phyloP scores from a whole-genome alignment of 2,113 vertebrate species.

The Lamprologus sp. region DNA sequence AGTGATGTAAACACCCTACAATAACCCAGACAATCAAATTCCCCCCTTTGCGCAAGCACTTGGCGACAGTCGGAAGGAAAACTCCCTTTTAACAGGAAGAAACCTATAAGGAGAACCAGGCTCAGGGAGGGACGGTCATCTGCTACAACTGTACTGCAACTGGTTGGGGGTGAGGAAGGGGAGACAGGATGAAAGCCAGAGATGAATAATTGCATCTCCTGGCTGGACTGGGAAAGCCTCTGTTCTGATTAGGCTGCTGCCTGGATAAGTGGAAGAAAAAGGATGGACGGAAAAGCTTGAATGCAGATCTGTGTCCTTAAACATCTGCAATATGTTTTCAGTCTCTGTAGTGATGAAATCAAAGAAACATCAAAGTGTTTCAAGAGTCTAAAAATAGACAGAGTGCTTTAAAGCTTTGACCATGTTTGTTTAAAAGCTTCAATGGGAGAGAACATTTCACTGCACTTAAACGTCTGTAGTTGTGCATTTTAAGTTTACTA shows the following conservation, averaged over 20 bases:
- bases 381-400: neutral
- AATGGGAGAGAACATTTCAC: neutral
- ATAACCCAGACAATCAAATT: neutral
- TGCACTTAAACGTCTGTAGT: neutral
- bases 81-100: neutral
- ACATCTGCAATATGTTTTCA: neutral
- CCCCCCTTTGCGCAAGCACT: neutral
- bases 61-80: neutral
- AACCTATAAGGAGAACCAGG: neutral
- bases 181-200: neutral
- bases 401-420: neutral
- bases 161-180: neutral
- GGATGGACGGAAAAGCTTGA: neutral
- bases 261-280: neutral
- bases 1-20: neutral
- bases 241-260: neutral
- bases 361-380: neutral
- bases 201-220: neutral
- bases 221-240: neutral
- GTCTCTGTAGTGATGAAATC: neutral
- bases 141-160: accelerated
- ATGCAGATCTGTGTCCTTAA: neutral
- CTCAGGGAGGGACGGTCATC: neutral
- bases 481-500: neutral
- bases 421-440: neutral